Conservation (phyloP, 2,113 vertebrate genomes). For the Microtus ochrogaster region DNA sequence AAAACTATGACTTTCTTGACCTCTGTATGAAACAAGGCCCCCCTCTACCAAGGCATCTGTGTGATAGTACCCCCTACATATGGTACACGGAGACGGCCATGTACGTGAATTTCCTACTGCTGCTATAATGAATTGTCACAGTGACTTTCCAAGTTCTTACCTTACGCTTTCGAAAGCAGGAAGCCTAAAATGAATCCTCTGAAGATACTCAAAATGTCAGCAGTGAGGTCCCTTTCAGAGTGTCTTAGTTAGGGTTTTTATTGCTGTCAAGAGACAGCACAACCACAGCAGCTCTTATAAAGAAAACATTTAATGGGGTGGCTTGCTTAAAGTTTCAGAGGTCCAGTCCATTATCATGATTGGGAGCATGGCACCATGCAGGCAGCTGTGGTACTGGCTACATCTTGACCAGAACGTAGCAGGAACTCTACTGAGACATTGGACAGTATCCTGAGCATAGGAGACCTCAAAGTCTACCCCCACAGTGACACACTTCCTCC, state of each 20-base stretch:
- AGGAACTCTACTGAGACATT: background rate
- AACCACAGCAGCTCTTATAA: background rate
- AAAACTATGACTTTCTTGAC: background rate
- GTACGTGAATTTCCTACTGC: background rate
- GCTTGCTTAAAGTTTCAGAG: background rate
- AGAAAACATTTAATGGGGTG: background rate
- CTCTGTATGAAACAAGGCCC: background rate
- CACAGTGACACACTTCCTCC: background rate
- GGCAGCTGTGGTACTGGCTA: background rate
- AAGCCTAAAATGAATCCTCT: background rate
- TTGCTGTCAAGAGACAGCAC: background rate
- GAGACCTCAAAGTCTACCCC: background rate
- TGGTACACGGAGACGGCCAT: background rate
- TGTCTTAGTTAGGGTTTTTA: background rate
- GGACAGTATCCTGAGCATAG: background rate
- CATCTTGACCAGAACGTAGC: background rate
- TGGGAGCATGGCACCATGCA: background rate
- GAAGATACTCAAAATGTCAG: background rate
- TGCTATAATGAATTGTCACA: background rate
- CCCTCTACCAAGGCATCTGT: background rate
- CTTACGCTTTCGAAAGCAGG: background rate
- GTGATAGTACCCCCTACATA: no score
- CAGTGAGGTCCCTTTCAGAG: background rate
- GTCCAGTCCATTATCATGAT: background rate
- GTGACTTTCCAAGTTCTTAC: conserved; percentile 2